phyloP scores from a whole-genome alignment of 1,140 invertebrate genomes.

The Orchestia grillus region DNA sequence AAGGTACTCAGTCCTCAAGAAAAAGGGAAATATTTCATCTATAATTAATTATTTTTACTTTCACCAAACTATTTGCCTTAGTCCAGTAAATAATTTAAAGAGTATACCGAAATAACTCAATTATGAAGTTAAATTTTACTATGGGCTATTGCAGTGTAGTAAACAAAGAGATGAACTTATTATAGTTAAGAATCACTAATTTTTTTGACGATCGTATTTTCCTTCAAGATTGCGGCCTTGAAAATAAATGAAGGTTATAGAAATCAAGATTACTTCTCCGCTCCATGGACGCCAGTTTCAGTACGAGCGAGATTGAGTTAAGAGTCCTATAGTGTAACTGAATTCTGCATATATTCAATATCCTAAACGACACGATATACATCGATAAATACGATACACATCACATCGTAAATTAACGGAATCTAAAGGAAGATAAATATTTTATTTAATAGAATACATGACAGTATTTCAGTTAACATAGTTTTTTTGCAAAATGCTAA shows the following conservation, averaged over 20 bases:
- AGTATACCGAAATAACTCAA: not conserved
- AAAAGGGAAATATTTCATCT: not conserved
- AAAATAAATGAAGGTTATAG: no score
- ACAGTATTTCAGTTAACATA: no score
- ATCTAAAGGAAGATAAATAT: not conserved
- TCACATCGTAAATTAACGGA: not conserved
- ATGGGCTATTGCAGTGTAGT: not conserved
- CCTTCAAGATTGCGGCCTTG: not conserved
- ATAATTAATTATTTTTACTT: not conserved
- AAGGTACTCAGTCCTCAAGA: not conserved
- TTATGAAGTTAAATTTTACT: not conserved
- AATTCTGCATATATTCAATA: not conserved
- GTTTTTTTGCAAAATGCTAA: no score
- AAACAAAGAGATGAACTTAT: not conserved
- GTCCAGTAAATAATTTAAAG: not conserved
- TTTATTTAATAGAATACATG: not conserved
- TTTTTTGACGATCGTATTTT: not conserved
- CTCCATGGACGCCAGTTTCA: not conserved
- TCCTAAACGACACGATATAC: not conserved
- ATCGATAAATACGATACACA: no score
- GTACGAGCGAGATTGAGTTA: not conserved
- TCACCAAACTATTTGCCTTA: not conserved
- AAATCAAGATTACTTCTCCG: not conserved
- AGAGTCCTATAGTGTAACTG: not conserved
- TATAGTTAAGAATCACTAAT: not conserved